A percentile compares a stretch with the other conserved stretches of the same genome.
These are phyloP conservation scores for Chrysomallon squamiferum DNA, from an alignment of 1,140 invertebrate species.

Conservation along the genomic window DNA sequence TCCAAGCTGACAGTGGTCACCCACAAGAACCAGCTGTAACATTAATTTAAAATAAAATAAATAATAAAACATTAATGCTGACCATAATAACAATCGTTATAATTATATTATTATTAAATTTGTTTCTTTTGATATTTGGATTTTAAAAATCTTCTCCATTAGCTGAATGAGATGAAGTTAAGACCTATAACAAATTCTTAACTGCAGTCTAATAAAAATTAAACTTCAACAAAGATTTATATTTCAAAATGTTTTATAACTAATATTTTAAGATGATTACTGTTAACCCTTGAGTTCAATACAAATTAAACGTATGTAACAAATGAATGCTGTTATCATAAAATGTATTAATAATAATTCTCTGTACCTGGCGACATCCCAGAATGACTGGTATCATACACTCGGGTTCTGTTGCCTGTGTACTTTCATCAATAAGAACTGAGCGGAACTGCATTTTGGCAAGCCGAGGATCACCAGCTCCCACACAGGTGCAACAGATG, in stretches of 20 bases:
- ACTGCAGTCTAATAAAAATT: no score
- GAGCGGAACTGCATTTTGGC: conserved; percentile 93
- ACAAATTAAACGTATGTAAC: no score
- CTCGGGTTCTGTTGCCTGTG: conserved; percentile 95
- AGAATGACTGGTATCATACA: conserved; percentile 98
- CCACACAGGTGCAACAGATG: conserved; percentile 98
- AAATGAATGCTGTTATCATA: no score
- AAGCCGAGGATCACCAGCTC: conserved; percentile 93
- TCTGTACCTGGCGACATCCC: conserved; percentile 84
- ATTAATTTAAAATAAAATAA: conserved; percentile 1
- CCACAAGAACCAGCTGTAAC: conserved; percentile 88
- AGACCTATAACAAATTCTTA: no score
- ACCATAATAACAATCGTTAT: not conserved
- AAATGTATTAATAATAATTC: no score
- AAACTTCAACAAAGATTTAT: no score
- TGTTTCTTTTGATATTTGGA: not conserved
- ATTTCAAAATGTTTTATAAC: no score
- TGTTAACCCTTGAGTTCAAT: no score
- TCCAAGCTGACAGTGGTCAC: conserved; percentile 98
- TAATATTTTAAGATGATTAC: no score
- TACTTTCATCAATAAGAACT: conserved; percentile 97
- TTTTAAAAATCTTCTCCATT: no score
- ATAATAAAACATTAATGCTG: conserved; percentile 3
- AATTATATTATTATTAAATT: not conserved
- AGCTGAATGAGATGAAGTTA: no score